A percentile compares a stretch with the other conserved stretches of the same genome.
Evolutionary conservation across 1,140 invertebrate genomes (phyloP).

Genomic region (Olivierus martensii): DNA sequence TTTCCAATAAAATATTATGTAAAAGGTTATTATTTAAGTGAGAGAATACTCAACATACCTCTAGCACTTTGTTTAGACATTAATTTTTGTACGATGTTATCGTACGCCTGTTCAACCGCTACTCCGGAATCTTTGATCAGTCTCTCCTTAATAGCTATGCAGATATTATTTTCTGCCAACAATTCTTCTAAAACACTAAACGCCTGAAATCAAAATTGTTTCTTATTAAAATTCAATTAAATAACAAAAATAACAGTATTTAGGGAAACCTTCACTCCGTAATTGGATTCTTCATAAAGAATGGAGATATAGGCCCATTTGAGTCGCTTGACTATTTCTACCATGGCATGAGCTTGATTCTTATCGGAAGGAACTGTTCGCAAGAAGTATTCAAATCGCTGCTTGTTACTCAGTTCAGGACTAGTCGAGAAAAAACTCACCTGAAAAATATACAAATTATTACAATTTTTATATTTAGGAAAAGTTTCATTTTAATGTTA

Average conservation of each 20-base stretch:
- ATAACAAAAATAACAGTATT: no score
- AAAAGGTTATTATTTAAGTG: no score
- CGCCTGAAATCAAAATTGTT: no score
- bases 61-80: slow-evolving; percentile 67
- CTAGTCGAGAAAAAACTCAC: slow-evolving; percentile 93
- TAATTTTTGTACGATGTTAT: slow-evolving; percentile 69
- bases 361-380: slow-evolving; percentile 89
- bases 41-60: slow-evolving; percentile 43
- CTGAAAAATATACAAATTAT: slow-evolving; percentile 37
- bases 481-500: no score
- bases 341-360: slow-evolving; percentile 89
- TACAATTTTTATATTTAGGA: no score
- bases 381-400: slow-evolving; percentile 87
- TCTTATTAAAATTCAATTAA: no score
- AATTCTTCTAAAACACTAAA: slow-evolving; percentile 78
- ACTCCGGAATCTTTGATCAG: slow-evolving; percentile 91
- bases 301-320: slow-evolving; percentile 90
- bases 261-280: slow-evolving; percentile 94
- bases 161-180: slow-evolving; percentile 65
- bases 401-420: slow-evolving; percentile 84
- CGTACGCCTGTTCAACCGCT: slow-evolving; percentile 68
- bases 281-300: slow-evolving; percentile 92
- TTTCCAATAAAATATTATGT: no score
- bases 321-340: slow-evolving; percentile 73
- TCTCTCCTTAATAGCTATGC: slow-evolving; percentile 86